Conservation (phyloP, 2,797 vertebrate species). For the Echiichthys vipera region DNA sequence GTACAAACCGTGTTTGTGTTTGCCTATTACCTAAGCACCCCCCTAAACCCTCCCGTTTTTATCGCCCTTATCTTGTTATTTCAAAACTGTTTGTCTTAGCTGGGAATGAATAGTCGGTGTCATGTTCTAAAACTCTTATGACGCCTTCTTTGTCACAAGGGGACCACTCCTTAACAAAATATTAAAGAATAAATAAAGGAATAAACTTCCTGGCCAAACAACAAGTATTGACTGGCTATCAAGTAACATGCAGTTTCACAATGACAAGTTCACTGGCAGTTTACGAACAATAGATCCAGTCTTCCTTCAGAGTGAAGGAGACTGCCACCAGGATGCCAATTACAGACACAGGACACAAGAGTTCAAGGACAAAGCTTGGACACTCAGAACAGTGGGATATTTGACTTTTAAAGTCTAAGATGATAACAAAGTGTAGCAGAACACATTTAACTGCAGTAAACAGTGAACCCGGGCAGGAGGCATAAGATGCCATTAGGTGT, state of each 20-base stretch:
- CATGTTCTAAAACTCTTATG: slow-evolving; percentile 74
- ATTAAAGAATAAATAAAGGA: slow-evolving; percentile 83
- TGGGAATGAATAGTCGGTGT: slow-evolving; percentile 82
- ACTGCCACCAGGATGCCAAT: slow-evolving; percentile 54
- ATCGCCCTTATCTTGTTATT: slow-evolving; percentile 86
- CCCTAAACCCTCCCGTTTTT: slow-evolving; percentile 63
- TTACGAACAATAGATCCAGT: slow-evolving; percentile 69
- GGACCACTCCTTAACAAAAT: slow-evolving; percentile 84
- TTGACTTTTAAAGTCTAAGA: neutral
- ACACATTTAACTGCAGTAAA: neutral
- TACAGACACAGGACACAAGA: slow-evolving; percentile 28
- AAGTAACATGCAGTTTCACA: slow-evolving; percentile 61
- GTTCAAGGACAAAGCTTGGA: slow-evolving; percentile 45
- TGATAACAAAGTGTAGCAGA: neutral
- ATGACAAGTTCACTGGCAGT: slow-evolving; percentile 67
- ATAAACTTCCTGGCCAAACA: slow-evolving; percentile 84
- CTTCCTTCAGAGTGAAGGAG: slow-evolving; percentile 44
- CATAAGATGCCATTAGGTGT: slow-evolving; percentile 17
- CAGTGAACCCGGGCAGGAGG: neutral
- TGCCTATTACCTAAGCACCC: slow-evolving; percentile 85
- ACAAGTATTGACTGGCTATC: slow-evolving; percentile 75
- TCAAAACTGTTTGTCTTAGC: slow-evolving; percentile 86
- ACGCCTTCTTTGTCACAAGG: slow-evolving; percentile 79
- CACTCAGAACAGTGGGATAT: neutral
- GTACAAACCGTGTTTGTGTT: slow-evolving; percentile 87